These are phyloP conservation scores for Platalea minor DNA, from an alignment of 2,797 vertebrate genomes.

Conservation along the genomic window DNA sequence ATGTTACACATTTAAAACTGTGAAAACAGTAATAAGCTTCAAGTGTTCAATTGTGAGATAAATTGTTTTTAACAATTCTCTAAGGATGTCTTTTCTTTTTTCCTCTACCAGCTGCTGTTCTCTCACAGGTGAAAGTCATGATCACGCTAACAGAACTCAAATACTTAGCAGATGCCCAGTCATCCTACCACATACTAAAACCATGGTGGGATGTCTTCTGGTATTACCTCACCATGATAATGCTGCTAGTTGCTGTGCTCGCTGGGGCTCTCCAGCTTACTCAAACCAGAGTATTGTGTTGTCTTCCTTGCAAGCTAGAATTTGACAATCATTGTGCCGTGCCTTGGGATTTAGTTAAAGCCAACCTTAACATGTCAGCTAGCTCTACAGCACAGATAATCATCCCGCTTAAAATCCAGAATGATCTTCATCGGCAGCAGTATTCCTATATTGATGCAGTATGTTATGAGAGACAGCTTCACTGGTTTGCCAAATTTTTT, in stretches of 20 bases:
- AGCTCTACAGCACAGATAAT: neutral
- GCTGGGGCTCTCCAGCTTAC: conserved; percentile 81
- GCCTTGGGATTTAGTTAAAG: conserved; percentile 77
- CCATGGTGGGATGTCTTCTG: conserved; percentile 86
- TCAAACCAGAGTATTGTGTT: conserved; percentile 81
- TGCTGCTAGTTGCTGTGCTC: conserved; percentile 81
- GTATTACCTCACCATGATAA: conserved; percentile 84
- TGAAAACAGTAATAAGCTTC: neutral
- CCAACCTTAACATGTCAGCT: conserved; percentile 64
- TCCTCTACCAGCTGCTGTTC: conserved; percentile 64
- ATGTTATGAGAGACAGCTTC: conserved; percentile 81
- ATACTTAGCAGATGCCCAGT: conserved; percentile 80
- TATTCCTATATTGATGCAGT: conserved; percentile 83
- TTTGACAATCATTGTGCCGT: conserved; percentile 77
- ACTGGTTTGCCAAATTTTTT: conserved; percentile 85
- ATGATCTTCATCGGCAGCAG: conserved; percentile 80
- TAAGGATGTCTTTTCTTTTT: conserved; percentile 17
- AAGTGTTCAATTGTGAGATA: neutral
- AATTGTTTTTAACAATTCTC: neutral
- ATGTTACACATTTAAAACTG: neutral
- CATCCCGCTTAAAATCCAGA: conserved; percentile 74
- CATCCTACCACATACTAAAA: conserved; percentile 81
- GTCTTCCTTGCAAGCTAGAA: conserved; percentile 82
- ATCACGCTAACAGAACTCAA: conserved; percentile 82
- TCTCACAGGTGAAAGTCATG: conserved; percentile 74